Conservation (phyloP, 2,113 vertebrate genomes). For the Bubalus kerabau region DNA sequence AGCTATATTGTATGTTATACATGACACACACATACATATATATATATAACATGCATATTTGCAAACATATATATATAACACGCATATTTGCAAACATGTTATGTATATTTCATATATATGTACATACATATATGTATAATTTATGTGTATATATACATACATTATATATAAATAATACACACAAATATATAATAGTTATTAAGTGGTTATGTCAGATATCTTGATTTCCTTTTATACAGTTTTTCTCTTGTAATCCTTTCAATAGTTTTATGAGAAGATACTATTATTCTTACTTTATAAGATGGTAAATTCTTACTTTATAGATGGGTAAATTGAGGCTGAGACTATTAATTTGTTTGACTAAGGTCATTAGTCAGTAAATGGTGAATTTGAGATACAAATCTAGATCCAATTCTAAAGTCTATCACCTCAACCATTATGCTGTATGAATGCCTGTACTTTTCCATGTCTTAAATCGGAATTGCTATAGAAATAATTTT, state of each 20-base stretch:
- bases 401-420: constrained; percentile 13
- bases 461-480: constrained; percentile 7
- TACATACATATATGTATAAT: not conserved
- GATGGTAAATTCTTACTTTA: not conserved
- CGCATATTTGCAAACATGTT: not conserved
- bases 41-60: not conserved
- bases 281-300: not conserved
- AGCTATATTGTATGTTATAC: not conserved
- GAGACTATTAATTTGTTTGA: not conserved
- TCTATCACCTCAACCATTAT: not conserved
- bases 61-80: not conserved
- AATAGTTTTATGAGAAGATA: not conserved
- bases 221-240: not conserved
- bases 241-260: not conserved
- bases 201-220: not conserved
- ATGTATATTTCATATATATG: not conserved
- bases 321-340: not conserved
- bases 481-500: not conserved
- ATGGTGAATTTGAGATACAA: not conserved
- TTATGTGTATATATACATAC: not conserved
- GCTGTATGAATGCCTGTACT: not conserved
- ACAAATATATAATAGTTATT: not conserved
- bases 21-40: not conserved
- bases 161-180: not conserved
- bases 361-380: not conserved